Evolutionary conservation across 2,113 vertebrate species (phyloP), one percentile per base, ranked within the genome.

Genomic region (Tupaia tana): DNA sequence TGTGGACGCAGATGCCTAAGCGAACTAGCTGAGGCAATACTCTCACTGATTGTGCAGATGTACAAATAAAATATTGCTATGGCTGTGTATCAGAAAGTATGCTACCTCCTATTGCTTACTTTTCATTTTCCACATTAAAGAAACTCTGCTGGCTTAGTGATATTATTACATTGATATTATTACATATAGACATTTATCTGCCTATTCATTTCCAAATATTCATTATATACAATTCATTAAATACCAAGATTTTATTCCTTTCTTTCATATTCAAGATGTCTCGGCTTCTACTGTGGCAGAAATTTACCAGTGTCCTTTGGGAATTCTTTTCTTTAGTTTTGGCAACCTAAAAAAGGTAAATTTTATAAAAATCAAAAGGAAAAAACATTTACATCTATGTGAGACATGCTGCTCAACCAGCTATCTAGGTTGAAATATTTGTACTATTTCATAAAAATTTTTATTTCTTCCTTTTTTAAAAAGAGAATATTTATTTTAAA

Each of bases 1-100:
- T 63, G n/a, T 34, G 93, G 93, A 96, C 93, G 80, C 93, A 94
- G 95, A 64, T 71, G 94, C 95, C 97, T 78, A 69, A 97, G 90
- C 89, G 93, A 97, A 97, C 97, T 56, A 97, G 97, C n/a, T 85
- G 87, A 96, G 88, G 94, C 66, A 91, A 7, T 81, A 13, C 81
- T 92, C 69, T 85, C 90, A 9, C 82, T 95, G 74, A 59, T 89
- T 79, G 25, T 61, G n/a, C 34, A 70, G 43, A 67, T 88, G 20
- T 43, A 78, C 12, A 75, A 70, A 29, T 66, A 81, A 86, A 43
- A 10, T 13, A 82, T 66, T 94, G 56, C 89, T 74, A 59, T 14
- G 83, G 64, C 70, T 43, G 90, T 1, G 31, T 85, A 96, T 94
- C 86, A 86, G 90, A 95, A 86, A 77, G 9, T 2, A 4, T 14